Base-by-base conservation (phyloP, 2,113 vertebrate genomes). In the Hypocryptadius cinnamomeus region DNA sequence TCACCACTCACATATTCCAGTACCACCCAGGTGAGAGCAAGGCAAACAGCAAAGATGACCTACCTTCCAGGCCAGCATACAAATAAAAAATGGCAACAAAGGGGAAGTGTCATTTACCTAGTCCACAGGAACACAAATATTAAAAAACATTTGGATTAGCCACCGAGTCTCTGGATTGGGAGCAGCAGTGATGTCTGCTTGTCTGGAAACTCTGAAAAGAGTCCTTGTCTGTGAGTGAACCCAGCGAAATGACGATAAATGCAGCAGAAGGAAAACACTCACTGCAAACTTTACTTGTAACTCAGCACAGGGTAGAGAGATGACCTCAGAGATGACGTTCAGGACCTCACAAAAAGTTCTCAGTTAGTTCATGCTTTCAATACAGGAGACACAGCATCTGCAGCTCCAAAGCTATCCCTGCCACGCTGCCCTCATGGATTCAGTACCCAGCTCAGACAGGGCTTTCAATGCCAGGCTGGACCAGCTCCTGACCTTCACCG, bases 141-240 rank as follows among this genome's bases (percentile, higher is more conserved):
- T 90, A 90, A 95, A 94, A 91, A 89, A 95, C 89, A 61, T 90
- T 95, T 94, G 92, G 91, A 93, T 94, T 95, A 95, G 93, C 79
- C 73, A 74, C 42, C 3, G 53, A 95, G 66, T 68, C 87, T 93
- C 87, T 90, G 93, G 92, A 94, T 2, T 79, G 54, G 93, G 73
- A 96, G 76, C 71, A 92, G 91, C 91, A 92, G 84, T 17, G 63
- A 93, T 93, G 92, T 91, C 94, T 91, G 90, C 85, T 92, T 68
- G 87, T 92, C 91, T 94, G 91, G 84, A 83, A 91, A 81, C 69
- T 94, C 78, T 96, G 95, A 95, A 93, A 81, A 89, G 94, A 91
- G 57, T 76, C 90, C 91, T 95, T 95, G 93, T 93, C 69, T 95
- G 45, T 79, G 83, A 51, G 56, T 42, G 85, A 93, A 79, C 77